Evolutionary conservation across 2,888 invertebrate genomes (phyloP), one percentile per base, ranked within the genome.

Genomic region (Syrista parreyssii): DNA sequence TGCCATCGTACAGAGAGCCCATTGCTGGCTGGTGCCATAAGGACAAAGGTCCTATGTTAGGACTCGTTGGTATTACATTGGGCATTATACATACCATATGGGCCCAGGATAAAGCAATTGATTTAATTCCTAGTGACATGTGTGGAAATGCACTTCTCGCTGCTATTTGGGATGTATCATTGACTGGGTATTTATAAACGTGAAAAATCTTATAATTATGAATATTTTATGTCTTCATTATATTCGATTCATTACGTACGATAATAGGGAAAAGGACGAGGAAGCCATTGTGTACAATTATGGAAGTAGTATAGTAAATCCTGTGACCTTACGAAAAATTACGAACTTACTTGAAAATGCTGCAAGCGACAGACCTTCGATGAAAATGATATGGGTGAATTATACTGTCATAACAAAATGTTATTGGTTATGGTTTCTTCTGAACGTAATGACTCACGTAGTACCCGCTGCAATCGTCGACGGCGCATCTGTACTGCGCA

Each of bases 301-400:
- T 90, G 96, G 97, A 2, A 96, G 97, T 1, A 96, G 97, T 0
- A 92, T 93, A 2, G 94, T 96, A 82, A 97, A 97, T 88, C 55
- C 55, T 55, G 55, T 55, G 55, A 55, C 55, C 6, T 55, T 55
- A 9, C 23, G 55, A 55, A 55, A 55, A 55, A 55, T 55, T 55
- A 55, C 55, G 55, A 55, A 55, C 6, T 55, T 55, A 55, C 55
- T 55, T 55, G 55, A 55, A 55, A 55, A 55, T 23, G 23, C 68
- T 9, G 9, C 4, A 3, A 35, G 75, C 12, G 12, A 31, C 40
- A 75, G 79, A 31, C 87, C 87, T 40, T 76, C 84, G 4, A 12
- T 75, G 1, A 81, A 86, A 69, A 78, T 78, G 23, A 11, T 86
- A 12, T 86, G 86, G 81, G 81, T 80, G 71, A 83, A 78, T 12